Conservation (phyloP, 2,888 invertebrate genomes). For the Pachycephus smyrnensis region DNA sequence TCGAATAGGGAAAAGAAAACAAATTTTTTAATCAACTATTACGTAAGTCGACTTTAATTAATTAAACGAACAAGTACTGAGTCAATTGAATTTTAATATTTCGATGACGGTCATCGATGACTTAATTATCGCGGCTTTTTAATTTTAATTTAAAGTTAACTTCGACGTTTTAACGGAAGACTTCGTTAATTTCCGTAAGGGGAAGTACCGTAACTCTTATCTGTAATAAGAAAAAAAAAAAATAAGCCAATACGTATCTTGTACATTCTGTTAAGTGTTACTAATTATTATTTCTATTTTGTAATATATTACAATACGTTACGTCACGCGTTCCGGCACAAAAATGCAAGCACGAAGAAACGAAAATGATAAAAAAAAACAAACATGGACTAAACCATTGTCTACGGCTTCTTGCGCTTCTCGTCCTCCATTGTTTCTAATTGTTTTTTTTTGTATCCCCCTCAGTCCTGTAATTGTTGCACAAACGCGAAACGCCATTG, state of each 20-base stretch:
- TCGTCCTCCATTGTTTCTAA: too few relatives aligned
- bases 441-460: background rate
- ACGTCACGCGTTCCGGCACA: background rate
- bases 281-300: slow-evolving; percentile 51
- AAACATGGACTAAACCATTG: background rate
- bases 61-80: background rate
- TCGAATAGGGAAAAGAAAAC: background rate
- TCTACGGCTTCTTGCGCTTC: too few relatives aligned
- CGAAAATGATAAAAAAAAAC: background rate
- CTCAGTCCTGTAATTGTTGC: too few relatives aligned
- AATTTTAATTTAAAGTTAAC: too few relatives aligned
- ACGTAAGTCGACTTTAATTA: slow-evolving; percentile 22
- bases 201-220: background rate
- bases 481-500: background rate
- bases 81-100: too few relatives aligned
- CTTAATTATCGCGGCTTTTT: too few relatives aligned
- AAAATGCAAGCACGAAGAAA: background rate
- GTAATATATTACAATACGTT: slow-evolving; percentile 39
- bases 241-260: slow-evolving; percentile 47
- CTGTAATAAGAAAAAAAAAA: background rate
- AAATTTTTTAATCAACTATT: background rate
- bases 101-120: too few relatives aligned
- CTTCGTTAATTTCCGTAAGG: too few relatives aligned
- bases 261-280: slow-evolving; percentile 59
- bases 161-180: too few relatives aligned